A percentile compares a stretch with the other conserved stretches of the same genome.
phyloP scores from a whole-genome alignment of 2,797 vertebrate species.

The Acridotheres tristis region DNA sequence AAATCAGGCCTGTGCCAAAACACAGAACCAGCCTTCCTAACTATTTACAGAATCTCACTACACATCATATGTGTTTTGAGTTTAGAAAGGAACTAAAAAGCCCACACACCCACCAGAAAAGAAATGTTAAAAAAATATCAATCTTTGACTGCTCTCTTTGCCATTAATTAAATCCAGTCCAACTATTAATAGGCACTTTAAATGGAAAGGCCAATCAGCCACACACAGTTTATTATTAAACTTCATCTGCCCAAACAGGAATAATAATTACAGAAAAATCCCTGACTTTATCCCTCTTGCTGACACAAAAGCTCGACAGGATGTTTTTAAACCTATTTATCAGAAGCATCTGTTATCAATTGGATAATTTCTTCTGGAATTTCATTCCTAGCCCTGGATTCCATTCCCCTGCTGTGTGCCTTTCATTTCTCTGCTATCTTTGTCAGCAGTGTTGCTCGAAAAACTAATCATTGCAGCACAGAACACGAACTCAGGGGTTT shows the following conservation, averaged over 20 bases:
- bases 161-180: slow-evolving; percentile 39
- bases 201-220: neutral
- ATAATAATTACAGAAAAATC: slow-evolving; percentile 12
- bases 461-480: neutral
- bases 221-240: neutral
- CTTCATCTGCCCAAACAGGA: neutral
- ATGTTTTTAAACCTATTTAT: slow-evolving; percentile 30
- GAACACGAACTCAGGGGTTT: neutral
- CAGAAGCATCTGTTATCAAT: slow-evolving; percentile 42
- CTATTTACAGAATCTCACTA: slow-evolving; percentile 42
- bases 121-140: neutral
- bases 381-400: slow-evolving; percentile 3
- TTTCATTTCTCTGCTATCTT: slow-evolving; percentile 19
- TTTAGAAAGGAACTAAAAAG: neutral
- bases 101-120: neutral
- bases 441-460: slow-evolving; percentile 32
- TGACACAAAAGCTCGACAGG: neutral
- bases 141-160: neutral
- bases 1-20: slow-evolving; percentile 35
- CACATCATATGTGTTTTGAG: neutral
- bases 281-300: neutral
- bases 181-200: neutral
- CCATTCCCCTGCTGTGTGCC: slow-evolving; percentile 15
- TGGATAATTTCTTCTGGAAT: slow-evolving; percentile 50
- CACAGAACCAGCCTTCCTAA: slow-evolving; percentile 16